A percentile compares a stretch with the other conserved stretches of the same genome.
Evolutionary conservation across 1,140 invertebrate species (phyloP).

Genomic region (Saccostrea echinata): DNA sequence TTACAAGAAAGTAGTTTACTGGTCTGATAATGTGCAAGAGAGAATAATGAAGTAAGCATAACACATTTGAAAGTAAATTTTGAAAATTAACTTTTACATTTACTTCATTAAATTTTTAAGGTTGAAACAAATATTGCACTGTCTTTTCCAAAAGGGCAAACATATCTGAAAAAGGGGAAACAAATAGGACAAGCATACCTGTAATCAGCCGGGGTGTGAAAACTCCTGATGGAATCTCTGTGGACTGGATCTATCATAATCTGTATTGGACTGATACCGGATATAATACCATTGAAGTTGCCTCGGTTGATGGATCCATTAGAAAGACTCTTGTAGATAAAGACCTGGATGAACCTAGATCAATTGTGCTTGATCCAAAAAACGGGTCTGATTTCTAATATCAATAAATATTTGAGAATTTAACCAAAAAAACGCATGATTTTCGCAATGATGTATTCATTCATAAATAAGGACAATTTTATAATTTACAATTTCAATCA

Average conservation of each 20-base stretch:
- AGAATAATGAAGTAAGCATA: slow-evolving; percentile 87
- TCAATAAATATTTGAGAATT: too few relatives aligned
- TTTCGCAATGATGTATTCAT: too few relatives aligned
- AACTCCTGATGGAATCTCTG: slow-evolving; percentile 93
- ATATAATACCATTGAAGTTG: slow-evolving; percentile 93
- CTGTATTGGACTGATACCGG: slow-evolving; percentile 98
- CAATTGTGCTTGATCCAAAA: slow-evolving; percentile 96
- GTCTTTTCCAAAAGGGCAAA: not conserved
- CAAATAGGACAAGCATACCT: not conserved
- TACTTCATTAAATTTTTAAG: not conserved
- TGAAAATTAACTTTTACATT: not conserved
- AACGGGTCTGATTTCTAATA: slow-evolving; percentile 85
- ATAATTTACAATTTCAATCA: slow-evolving; percentile 60
- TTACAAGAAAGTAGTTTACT: slow-evolving; percentile 94
- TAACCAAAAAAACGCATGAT: slow-evolving; percentile 80
- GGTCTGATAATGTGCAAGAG: slow-evolving; percentile 94
- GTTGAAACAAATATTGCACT: not conserved
- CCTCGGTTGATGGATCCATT: slow-evolving; percentile 87
- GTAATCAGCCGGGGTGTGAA: slow-evolving; percentile 41
- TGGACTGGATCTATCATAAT: slow-evolving; percentile 98
- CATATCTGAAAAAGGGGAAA: slow-evolving; percentile 19
- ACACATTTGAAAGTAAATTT: not conserved
- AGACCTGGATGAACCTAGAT: slow-evolving; percentile 94
- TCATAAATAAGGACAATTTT: too few relatives aligned
- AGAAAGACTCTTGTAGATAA: slow-evolving; percentile 92